Conservation (phyloP, 2,888 invertebrate species). For the Eupithecia vulgata region DNA sequence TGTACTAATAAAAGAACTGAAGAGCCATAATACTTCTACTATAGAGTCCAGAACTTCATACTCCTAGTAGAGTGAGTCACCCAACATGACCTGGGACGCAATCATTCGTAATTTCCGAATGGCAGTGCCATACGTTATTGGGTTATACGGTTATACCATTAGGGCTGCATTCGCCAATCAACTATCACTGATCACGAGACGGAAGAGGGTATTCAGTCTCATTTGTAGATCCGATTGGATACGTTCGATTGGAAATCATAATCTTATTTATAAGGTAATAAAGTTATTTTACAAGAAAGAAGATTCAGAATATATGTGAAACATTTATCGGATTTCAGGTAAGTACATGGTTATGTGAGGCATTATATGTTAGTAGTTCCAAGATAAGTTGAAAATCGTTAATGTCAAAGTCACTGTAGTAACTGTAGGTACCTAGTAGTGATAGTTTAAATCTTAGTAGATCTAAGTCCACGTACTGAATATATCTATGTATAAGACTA, state of each 20-base stretch:
- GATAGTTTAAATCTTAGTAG: too few relatives aligned
- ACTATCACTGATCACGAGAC: constrained; percentile 39
- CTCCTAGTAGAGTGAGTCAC: constrained; percentile 46
- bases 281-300: too few relatives aligned
- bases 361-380: too few relatives aligned
- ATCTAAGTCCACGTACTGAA: not conserved
- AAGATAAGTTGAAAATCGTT: too few relatives aligned
- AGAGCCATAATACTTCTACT: not conserved
- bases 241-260: constrained; percentile 20
- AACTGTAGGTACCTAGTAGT: too few relatives aligned
- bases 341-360: too few relatives aligned
- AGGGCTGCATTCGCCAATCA: constrained; percentile 43
- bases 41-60: not conserved
- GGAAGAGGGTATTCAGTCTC: constrained; percentile 29
- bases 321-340: too few relatives aligned
- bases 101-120: constrained; percentile 78
- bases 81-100: constrained; percentile 58
- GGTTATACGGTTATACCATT: constrained; percentile 51
- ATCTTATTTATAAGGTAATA: not conserved
- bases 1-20: not conserved
- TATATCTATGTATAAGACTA: too few relatives aligned
- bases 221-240: constrained; percentile 25
- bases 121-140: constrained; percentile 54
- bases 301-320: too few relatives aligned
- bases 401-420: too few relatives aligned